These are phyloP conservation scores for Amblyornis subalaris DNA, from an alignment of 2,113 vertebrate genomes.

Conservation along the genomic window DNA sequence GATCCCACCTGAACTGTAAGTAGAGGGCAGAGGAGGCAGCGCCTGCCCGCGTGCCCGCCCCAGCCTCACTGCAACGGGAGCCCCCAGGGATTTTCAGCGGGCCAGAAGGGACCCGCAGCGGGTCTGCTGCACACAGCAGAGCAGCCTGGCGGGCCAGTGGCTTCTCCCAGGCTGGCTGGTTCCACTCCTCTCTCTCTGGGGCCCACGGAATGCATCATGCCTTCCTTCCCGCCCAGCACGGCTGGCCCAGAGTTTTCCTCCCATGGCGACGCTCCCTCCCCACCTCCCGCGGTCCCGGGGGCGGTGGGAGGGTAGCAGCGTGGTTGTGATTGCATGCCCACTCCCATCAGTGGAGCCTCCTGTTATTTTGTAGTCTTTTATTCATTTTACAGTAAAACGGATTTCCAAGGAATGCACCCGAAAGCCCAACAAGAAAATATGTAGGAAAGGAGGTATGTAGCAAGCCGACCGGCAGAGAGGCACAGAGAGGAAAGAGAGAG, in stretches of 20 bases:
- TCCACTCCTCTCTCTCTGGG: background rate
- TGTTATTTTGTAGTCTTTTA: slow-evolving; percentile 99
- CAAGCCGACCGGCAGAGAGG: slow-evolving; percentile 78
- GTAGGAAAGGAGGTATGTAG: slow-evolving; percentile 99
- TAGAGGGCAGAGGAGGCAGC: slow-evolving; percentile 63
- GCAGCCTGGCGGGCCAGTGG: background rate
- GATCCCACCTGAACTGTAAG: slow-evolving; percentile 66
- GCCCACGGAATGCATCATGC: background rate
- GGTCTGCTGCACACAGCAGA: background rate
- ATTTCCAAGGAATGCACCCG: slow-evolving; percentile 99
- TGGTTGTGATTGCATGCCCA: slow-evolving; percentile 91
- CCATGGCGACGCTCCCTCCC: slow-evolving; percentile 62
- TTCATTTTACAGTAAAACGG: slow-evolving; percentile 99
- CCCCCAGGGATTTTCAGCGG: background rate
- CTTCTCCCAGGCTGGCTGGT: background rate
- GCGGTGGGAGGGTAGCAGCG: slow-evolving; percentile 55
- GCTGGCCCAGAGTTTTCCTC: slow-evolving; percentile 54
- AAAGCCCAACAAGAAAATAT: slow-evolving; percentile 99
- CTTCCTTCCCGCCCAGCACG: slow-evolving; percentile 36
- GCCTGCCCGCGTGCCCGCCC: background rate
- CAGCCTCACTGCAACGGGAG: slow-evolving; percentile 53
- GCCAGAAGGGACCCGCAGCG: background rate
- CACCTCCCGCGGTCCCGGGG: slow-evolving; percentile 58
- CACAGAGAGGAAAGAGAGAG: slow-evolving; percentile 77
- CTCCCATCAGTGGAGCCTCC: slow-evolving; percentile 87